Percentiles rank a stretch among this genome's conserved stretches.
Evolutionary conservation across 2,797 vertebrate species (phyloP).

Genomic region (Chelon auratus): DNA sequence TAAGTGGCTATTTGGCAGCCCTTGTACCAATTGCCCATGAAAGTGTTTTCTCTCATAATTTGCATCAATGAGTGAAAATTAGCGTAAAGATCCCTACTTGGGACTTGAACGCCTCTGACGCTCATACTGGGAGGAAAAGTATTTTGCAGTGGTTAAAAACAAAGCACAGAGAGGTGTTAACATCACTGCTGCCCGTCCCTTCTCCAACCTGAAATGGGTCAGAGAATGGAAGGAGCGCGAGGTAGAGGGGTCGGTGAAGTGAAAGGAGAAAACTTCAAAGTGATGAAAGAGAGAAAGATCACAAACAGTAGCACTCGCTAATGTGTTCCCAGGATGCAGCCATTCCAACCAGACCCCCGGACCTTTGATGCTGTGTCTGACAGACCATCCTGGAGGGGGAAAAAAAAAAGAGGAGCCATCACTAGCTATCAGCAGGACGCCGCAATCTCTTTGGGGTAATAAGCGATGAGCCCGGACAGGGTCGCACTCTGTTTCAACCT

Average conservation of each 20-base stretch:
- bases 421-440: slow-evolving; percentile 68
- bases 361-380: slow-evolving; percentile 80
- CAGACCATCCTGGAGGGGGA: slow-evolving; percentile 64
- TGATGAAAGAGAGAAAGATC: slow-evolving; percentile 73
- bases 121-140: neutral
- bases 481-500: slow-evolving; percentile 54
- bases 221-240: slow-evolving; percentile 60
- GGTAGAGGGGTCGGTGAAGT: slow-evolving; percentile 27
- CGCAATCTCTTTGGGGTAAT: slow-evolving; percentile 66
- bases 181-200: slow-evolving; percentile 39
- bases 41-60: slow-evolving; percentile 44
- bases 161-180: slow-evolving; percentile 1
- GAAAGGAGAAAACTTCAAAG: slow-evolving; percentile 71
- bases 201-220: slow-evolving; percentile 73
- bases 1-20: slow-evolving; percentile 45
- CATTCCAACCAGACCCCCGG: slow-evolving; percentile 74
- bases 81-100: neutral
- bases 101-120: slow-evolving; percentile 3
- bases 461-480: slow-evolving; percentile 51
- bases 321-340: slow-evolving; percentile 81
- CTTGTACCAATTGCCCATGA: slow-evolving; percentile 26
- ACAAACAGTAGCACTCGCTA: slow-evolving; percentile 73
- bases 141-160: slow-evolving; percentile 12
- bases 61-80: slow-evolving; percentile 38
- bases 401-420: slow-evolving; percentile 67